phyloP scores from a whole-genome alignment of 2,888 invertebrate species.

The Caenorhabditis virilis region DNA sequence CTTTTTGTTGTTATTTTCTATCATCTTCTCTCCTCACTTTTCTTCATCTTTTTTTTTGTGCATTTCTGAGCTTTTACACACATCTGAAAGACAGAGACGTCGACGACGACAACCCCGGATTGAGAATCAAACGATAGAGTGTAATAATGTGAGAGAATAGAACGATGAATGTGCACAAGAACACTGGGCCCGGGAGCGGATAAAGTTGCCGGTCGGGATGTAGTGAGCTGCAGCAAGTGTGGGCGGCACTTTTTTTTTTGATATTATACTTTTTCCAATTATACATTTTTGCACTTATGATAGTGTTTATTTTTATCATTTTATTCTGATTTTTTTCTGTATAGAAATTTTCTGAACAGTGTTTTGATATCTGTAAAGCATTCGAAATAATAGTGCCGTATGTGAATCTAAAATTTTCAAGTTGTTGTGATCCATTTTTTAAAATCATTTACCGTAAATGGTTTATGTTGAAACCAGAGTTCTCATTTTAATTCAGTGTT shows the following conservation, averaged over 20 bases:
- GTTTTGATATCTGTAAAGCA: background rate
- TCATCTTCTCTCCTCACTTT: constrained; percentile 8
- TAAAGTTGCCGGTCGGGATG: background rate
- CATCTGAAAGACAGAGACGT: background rate
- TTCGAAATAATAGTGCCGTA: too few relatives aligned
- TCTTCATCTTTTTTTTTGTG: background rate
- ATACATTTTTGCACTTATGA: constrained; percentile 26
- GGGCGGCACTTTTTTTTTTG: constrained; percentile 16
- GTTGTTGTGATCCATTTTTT: too few relatives aligned
- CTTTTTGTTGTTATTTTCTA: constrained; percentile 10
- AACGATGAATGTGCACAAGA: background rate
- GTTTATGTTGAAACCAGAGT: too few relatives aligned
- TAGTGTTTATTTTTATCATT: background rate
- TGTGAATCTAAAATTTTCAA: too few relatives aligned
- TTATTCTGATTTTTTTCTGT: background rate
- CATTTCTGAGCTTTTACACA: background rate
- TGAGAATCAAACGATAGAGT: constrained; percentile 6
- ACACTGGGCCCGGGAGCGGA: too few relatives aligned
- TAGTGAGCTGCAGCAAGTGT: constrained; percentile 14
- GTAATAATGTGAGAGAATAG: constrained; percentile 27
- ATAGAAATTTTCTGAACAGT: background rate
- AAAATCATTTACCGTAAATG: too few relatives aligned
- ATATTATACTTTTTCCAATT: too few relatives aligned
- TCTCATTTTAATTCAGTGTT: too few relatives aligned
- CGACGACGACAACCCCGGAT: background rate